Evolutionary conservation across 35 echinoderm and acorn worm species (phyloP).

Genomic region (Hemicentrotus pulcherrimus): DNA sequence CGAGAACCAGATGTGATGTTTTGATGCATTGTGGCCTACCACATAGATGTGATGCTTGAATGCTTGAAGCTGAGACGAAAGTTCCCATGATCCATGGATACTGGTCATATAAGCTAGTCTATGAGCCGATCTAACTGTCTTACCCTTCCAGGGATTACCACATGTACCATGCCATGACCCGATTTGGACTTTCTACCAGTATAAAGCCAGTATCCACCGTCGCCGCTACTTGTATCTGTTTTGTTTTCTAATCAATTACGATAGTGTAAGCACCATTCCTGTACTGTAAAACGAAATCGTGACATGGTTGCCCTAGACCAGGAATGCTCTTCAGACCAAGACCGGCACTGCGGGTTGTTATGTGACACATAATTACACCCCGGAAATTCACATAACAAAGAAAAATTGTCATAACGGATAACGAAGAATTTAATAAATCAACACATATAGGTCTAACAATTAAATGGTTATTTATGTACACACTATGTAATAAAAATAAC

Average conservation of each 20-base stretch:
- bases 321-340: no score
- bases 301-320: background rate
- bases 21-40: background rate
- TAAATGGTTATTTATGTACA: no score
- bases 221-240: background rate
- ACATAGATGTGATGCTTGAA: background rate
- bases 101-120: background rate
- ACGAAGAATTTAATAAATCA: no score
- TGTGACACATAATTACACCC: no score
- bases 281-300: background rate
- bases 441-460: no score
- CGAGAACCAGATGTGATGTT: background rate
- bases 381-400: no score
- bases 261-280: background rate
- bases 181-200: background rate
- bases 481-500: no score
- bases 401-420: no score
- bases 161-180: background rate
- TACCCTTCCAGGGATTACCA: background rate
- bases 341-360: no score
- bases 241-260: background rate
- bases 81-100: constrained; percentile 1
- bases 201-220: background rate
- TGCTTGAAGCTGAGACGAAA: background rate
- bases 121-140: constrained; percentile 5